Evolutionary conservation across 2,888 invertebrate genomes (phyloP), one percentile per base, ranked within the genome.

Genomic region (Augochlorella aurata): DNA sequence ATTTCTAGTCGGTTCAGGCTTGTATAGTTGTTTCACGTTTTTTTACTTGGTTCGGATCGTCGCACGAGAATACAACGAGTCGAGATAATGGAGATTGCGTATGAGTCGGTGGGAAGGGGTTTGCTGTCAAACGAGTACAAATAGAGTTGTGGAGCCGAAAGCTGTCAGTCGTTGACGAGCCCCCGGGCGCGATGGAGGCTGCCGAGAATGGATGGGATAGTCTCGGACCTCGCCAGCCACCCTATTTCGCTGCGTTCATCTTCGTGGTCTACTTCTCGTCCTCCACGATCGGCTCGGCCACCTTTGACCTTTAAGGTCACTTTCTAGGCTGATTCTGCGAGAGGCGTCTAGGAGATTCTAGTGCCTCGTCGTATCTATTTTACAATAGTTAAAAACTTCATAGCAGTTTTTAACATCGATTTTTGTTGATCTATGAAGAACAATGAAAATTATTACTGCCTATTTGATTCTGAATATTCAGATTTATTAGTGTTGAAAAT

Each of bases 91-190:
- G 61, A 61, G 24, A 24, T 29, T 61, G 29, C 61, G 16, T 29
- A 29, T 0, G 16, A 61, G 18, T 16, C 16, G 61, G 3, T 16
- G 61, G 16, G 18, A 61, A 29, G 61, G 61, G 61, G 29, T 61
- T 61, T 29, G 16, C 61, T 61, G 61, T 61, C 61, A 61, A 61
- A 61, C 61, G 61, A 61, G 29, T 61, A 61, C 24, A 61, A 61
- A 63, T 63, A 38, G 63, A 38, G 38, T 63, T 63, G 63, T 63
- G 38, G 63, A 63, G 63, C 29, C 61, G 61, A 61, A 63, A 63
- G 63, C 38, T 63, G 63, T 63, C 63, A 63, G 63, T 63, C n/a
- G 29, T 63, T 63, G 63, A 63, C 3, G 63, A 63, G 63, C n/a
- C 63, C 18, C 29, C 63, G 29, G 63, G 63, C 38, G 8, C 38